Percentiles rank a stretch among this genome's conserved stretches.
phyloP scores from a whole-genome alignment of 2,797 vertebrate species.

The Distichodus sexfasciatus region DNA sequence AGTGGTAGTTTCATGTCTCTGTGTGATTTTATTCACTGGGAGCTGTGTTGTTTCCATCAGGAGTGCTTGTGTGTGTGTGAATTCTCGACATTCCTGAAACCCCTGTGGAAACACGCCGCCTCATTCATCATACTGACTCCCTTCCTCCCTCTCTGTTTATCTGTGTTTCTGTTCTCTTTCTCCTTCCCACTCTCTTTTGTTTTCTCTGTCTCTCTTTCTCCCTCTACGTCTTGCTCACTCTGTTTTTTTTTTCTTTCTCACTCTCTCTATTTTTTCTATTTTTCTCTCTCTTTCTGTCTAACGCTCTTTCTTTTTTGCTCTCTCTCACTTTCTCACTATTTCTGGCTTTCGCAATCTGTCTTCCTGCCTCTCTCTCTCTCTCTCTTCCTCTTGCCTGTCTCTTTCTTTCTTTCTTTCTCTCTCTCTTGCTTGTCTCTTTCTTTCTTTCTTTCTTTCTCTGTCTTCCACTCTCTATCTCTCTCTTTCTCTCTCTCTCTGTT shows the following conservation, averaged over 20 bases:
- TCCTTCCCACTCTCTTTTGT: neutral
- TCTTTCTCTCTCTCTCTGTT: constrained; percentile 64
- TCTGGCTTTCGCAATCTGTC: no score
- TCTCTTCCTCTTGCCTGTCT: neutral
- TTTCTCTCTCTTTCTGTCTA: constrained; percentile 57
- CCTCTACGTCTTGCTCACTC: no score
- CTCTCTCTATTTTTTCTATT: constrained; percentile 22
- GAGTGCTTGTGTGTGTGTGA: neutral
- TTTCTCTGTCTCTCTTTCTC: constrained; percentile 55
- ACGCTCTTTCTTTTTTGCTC: neutral
- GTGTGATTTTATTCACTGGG: neutral
- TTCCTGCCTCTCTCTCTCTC: no score
- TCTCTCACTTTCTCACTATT: constrained; percentile 19
- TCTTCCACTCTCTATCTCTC: constrained; percentile 41
- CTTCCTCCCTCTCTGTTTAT: no score
- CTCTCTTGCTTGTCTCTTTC: no score
- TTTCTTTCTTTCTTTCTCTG: neutral
- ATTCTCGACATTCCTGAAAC: neutral
- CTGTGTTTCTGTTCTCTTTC: no score
- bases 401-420: constrained; percentile 26
- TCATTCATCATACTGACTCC: neutral
- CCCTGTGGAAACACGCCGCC: neutral
- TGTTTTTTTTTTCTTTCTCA: neutral
- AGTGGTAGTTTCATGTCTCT: neutral
- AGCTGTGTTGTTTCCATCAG: neutral